Base-by-base conservation (phyloP, 2,888 invertebrate species). In the Ormyrus labotus region DNA sequence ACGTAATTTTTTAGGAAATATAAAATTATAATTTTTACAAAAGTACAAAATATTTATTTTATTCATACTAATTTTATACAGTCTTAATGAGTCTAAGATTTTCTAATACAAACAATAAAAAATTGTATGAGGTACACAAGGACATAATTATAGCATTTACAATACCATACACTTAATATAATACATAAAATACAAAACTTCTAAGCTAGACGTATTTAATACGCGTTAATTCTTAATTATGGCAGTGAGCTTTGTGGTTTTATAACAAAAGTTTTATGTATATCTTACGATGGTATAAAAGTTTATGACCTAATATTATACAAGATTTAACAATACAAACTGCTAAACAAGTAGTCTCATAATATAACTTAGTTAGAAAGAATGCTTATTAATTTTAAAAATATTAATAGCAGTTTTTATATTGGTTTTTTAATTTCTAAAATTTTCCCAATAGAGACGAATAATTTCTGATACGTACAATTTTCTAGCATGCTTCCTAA, bases 171-270 rank as follows among this genome's bases (percentile, higher is more conserved):
- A 76, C 58, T 74, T 60, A 79, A 80, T 83, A 86, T 83, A 78
- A 65, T 85, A 87, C 84, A 84, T 83, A 85, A 86, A 84, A 87
- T 84, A 85, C 81, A 83, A 74, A 81, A 82, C 68, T 82, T 48
- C 60, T 64, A 72, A 80, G 83, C 58, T 78, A 72, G n/a, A 58
- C 60, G 68, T 45, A 73, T 53, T 55, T 47, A 4, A 10, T 61
- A 65, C 70, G 79, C 70, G 73, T 67, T 53, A 51, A 34, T 69
- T 83, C 83, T 70, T 82, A 84, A 80, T 70, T 87, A 88, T 88
- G 89, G 89, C 89, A 89, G 89, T 89, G 88, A 82, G 84, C 83
- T 84, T 84, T 86, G 87, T 88, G 88, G 88, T 88, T 86, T 83
- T 71, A n/a, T 86, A 86, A 87, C 82, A 83, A 84, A 83, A 86